Evolutionary conservation across 92 coral and sea anemone genomes (phyloP), one percentile per base, ranked within the genome.

Genomic region (Palythoa grandiflora): DNA sequence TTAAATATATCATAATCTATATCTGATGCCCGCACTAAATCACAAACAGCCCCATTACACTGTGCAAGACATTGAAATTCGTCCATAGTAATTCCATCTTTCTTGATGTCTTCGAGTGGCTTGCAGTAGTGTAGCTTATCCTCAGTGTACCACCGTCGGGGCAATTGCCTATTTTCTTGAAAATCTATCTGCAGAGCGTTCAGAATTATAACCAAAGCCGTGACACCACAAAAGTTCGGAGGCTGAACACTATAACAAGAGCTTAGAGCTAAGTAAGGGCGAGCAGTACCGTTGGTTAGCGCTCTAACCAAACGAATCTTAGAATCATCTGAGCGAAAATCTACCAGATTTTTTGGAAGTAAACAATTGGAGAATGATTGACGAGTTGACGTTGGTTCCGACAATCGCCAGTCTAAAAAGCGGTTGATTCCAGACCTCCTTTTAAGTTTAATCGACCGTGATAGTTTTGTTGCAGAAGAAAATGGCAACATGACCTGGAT

Each of bases 101-200:
- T 84, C 87, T 93, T 92, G 16, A 93, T 87, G 17, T 92, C 93
- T 13, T 93, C 96, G 47, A 96, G 90, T 37, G 98, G 96, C 17
- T 94, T 94, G 68, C 99, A 96, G 48, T 96, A 96, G 3, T 95
- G 94, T 17, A 96, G 90, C 61, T 95, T 87, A 6, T 93, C 96
- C 81, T 95, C 99, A 5, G 98, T 89, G 81, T 93, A 96, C 99
- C 99, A 96, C 0, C 99, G 91, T 97, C 99, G 95, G 38, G 97
- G 93, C 6, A 96, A 94, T 91, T 92, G 95, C 99, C 99, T 93
- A 9, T 95, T 70, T n/a, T 94, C 83, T 52, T 92, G 96, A 1
- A 98, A 98, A 70, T 95, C 98, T 20, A 96, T 93, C n/a, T 95
- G 91, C 40, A 96, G 88, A n/a, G 98, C 93, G 74, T 96, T 96